These are phyloP conservation scores for Tachysurus vachellii DNA, from an alignment of 2,113 vertebrate genomes.

Conservation along the genomic window DNA sequence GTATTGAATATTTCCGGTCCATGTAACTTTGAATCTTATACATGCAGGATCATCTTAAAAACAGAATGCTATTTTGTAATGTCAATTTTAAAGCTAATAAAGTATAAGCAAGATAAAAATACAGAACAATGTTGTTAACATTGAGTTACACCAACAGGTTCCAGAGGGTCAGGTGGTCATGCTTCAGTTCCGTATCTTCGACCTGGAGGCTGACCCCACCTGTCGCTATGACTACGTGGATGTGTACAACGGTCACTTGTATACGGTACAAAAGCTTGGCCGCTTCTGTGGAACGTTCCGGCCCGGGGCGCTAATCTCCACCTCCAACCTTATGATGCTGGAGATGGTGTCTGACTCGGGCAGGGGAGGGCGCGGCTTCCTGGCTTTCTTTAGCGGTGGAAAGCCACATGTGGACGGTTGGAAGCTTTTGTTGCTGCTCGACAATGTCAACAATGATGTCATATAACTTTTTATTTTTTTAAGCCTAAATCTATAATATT, in stretches of 20 bases:
- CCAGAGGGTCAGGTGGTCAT: conserved; percentile 84
- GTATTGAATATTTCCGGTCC: background rate
- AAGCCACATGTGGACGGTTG: conserved; percentile 81
- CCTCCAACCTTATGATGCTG: conserved; percentile 84
- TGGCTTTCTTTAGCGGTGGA: conserved; percentile 80
- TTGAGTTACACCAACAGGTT: conserved; percentile 70
- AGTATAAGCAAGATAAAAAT: background rate
- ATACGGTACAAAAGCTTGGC: conserved; percentile 78
- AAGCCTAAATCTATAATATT: background rate
- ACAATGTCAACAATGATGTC: conserved; percentile 49
- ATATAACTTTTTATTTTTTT: background rate
- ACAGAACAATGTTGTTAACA: background rate
- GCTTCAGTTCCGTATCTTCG: conserved; percentile 86
- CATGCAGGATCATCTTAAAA: background rate
- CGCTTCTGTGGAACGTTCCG: conserved; percentile 89
- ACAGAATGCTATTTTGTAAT: background rate
- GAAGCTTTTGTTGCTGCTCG: conserved; percentile 28
- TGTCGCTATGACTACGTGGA: conserved; percentile 88
- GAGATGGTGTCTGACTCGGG: conserved; percentile 81
- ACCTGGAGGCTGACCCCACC: conserved; percentile 83
- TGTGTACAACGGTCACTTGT: conserved; percentile 80
- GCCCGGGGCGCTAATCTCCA: conserved; percentile 82
- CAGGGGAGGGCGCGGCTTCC: conserved; percentile 80
- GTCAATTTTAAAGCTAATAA: background rate
- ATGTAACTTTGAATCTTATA: background rate